Evolutionary conservation across 2,888 invertebrate genomes (phyloP).

Genomic region (Meghimatium bilineatum): DNA sequence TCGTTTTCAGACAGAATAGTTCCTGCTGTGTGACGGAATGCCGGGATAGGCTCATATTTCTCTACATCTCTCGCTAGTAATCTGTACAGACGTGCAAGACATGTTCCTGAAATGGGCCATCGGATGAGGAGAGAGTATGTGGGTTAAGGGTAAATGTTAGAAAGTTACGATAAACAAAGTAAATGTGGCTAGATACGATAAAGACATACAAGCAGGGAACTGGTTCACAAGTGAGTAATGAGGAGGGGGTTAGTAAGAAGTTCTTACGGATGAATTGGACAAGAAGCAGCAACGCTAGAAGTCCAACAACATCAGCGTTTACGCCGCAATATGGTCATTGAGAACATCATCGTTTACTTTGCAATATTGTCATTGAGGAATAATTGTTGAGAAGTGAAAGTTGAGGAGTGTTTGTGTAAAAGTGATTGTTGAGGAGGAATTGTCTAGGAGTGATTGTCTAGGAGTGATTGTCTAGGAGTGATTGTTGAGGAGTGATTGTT

Average conservation of each 20-base stretch:
- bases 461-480: background rate
- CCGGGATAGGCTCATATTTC: too few relatives aligned
- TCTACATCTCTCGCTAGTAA: too few relatives aligned
- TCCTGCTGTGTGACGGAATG: too few relatives aligned
- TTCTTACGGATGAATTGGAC: background rate
- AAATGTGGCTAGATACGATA: background rate
- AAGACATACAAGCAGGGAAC: background rate
- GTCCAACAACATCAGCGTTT: too few relatives aligned
- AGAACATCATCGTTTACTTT: too few relatives aligned
- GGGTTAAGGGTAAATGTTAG: background rate
- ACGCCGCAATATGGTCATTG: too few relatives aligned
- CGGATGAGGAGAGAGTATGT: background rate
- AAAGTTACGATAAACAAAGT: background rate
- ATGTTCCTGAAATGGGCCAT: too few relatives aligned
- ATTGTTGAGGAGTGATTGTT: constrained; percentile 23
- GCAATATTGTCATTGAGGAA: too few relatives aligned
- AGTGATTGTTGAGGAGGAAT: background rate
- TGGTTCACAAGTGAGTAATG: background rate
- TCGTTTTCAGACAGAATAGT: too few relatives aligned
- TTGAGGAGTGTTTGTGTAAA: constrained; percentile 5
- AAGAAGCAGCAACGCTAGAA: too few relatives aligned
- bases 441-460: background rate
- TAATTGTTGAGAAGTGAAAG: constrained; percentile 18
- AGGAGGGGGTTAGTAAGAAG: background rate
- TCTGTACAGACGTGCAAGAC: too few relatives aligned